These are phyloP conservation scores for Philopotamus ludificatus DNA, from an alignment of 1,140 invertebrate genomes.

Conservation along the genomic window DNA sequence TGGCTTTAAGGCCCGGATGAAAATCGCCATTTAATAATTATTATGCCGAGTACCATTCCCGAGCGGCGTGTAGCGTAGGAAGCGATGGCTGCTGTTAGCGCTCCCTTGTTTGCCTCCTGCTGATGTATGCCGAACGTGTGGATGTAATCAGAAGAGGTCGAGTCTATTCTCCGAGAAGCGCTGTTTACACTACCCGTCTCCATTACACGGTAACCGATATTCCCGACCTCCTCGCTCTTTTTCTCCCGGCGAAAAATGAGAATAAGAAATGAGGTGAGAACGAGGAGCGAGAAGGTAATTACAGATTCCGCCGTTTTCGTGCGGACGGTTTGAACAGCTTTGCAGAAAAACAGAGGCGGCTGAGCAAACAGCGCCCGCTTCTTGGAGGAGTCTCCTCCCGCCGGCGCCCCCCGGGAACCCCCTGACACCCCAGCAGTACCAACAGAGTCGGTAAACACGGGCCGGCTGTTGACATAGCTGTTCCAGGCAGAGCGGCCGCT, in stretches of 20 bases:
- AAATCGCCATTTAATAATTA: too few species aligned
- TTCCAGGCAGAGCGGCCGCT: conserved; percentile 31
- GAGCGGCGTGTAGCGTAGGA: not conserved
- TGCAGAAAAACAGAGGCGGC: conserved; percentile 27
- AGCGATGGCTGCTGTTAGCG: not conserved
- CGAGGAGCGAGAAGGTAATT: conserved; percentile 23
- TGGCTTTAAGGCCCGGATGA: too few species aligned
- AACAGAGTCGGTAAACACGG: conserved; percentile 36
- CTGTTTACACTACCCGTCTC: not conserved
- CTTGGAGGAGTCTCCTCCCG: not conserved
- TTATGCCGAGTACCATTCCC: too few species aligned
- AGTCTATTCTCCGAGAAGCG: not conserved
- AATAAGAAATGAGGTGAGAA: conserved; percentile 27
- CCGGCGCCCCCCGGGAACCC: not conserved
- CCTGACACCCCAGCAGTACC: not conserved
- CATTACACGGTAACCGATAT: not conserved
- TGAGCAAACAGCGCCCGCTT: conserved; percentile 19
- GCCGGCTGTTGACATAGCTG: conserved; percentile 36
- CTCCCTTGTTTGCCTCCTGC: not conserved
- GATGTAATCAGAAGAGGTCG: not conserved
- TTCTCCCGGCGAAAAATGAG: not conserved
- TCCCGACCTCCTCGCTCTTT: not conserved
- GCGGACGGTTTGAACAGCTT: conserved; percentile 24
- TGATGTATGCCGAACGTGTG: not conserved
- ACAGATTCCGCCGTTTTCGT: conserved; percentile 25